Conservation (phyloP, 2,797 vertebrate species). For the Graptemys geographica region DNA sequence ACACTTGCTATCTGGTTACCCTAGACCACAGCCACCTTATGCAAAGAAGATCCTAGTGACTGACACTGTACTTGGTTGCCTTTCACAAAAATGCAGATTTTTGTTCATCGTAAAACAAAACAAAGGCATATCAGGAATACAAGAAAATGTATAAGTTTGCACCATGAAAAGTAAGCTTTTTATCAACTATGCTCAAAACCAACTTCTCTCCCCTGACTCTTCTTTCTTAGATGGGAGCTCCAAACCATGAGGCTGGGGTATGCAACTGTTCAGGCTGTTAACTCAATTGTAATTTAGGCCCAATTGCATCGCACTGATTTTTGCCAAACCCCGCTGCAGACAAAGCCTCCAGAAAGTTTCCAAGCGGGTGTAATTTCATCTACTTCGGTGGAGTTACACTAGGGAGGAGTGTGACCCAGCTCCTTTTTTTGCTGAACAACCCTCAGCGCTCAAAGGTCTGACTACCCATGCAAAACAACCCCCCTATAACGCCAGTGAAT, state of each 20-base stretch:
- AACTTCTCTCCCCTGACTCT: background rate
- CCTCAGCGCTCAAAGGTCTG: background rate
- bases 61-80: background rate
- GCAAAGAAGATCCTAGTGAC: background rate
- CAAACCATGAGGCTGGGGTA: background rate
- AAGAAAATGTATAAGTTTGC: background rate
- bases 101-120: background rate
- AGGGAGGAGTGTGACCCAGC: background rate
- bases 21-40: background rate
- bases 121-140: background rate
- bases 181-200: background rate
- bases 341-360: background rate
- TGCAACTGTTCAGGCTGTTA: background rate
- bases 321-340: background rate
- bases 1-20: too few relatives aligned
- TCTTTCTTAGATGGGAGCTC: background rate
- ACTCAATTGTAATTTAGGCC: background rate
- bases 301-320: background rate
- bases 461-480: background rate
- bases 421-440: background rate
- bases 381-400: background rate
- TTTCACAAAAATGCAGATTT: background rate
- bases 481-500: too few relatives aligned
- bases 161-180: background rate
- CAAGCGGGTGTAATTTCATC: background rate